These are phyloP conservation scores for Eueides isabella DNA, from an alignment of 1,140 invertebrate genomes.

Conservation along the genomic window DNA sequence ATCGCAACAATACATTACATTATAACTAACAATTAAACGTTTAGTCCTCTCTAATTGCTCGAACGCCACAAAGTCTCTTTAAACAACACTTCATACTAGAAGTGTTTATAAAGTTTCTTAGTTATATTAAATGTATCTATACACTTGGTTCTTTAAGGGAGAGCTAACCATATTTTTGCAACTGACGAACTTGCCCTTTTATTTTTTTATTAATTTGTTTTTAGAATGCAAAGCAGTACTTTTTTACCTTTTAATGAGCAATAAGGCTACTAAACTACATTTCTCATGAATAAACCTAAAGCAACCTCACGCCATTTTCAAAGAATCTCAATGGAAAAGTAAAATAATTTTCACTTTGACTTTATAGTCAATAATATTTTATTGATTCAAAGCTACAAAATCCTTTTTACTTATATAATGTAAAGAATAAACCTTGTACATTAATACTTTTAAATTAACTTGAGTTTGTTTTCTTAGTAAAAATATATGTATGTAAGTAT, in stretches of 20 bases:
- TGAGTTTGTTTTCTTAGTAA: neutral
- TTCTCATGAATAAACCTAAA: neutral
- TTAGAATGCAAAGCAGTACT: neutral
- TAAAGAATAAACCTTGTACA: neutral
- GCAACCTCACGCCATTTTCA: neutral
- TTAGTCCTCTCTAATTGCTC: neutral
- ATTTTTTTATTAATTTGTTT: neutral
- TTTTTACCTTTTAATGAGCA: neutral
- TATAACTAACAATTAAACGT: neutral
- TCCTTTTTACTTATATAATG: neutral
- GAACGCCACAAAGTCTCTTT: neutral
- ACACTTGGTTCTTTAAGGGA: neutral
- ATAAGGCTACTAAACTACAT: neutral
- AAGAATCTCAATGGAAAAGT: neutral
- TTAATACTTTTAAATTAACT: neutral
- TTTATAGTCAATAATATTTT: conserved; percentile 6
- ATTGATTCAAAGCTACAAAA: neutral
- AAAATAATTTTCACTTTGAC: neutral
- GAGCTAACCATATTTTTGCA: conserved; percentile 1
- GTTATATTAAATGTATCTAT: conserved; percentile 2
- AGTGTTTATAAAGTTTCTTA: conserved; percentile 3
- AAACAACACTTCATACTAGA: conserved; percentile 4
- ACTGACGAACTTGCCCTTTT: neutral
- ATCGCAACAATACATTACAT: neutral
- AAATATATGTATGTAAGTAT: neutral